phyloP scores from a whole-genome alignment of 2,888 invertebrate genomes.

The Oxystoma pomonae region DNA sequence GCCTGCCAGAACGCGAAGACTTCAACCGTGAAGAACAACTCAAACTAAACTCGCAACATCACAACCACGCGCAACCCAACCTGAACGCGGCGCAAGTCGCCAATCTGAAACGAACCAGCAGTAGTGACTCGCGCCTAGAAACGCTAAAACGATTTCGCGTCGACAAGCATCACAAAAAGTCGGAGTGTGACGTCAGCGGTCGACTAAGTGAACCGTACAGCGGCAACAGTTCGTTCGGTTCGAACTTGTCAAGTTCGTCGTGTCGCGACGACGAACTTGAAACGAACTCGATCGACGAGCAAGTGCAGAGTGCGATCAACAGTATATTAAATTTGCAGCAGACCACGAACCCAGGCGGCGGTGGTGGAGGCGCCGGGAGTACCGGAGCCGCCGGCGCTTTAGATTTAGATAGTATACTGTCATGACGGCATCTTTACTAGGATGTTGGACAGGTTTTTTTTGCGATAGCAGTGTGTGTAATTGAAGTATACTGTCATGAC shows the following conservation, averaged over 20 bases:
- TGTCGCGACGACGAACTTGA: conserved; percentile 37
- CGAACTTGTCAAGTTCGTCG: conserved; percentile 13
- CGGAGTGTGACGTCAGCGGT: conserved; percentile 28
- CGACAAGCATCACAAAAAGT: conserved; percentile 42
- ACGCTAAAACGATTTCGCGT: conserved; percentile 46
- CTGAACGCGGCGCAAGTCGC: background rate
- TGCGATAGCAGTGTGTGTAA: conserved; percentile 3
- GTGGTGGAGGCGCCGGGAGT: too few relatives aligned
- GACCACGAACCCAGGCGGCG: conserved; percentile 35
- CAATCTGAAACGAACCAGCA: conserved; percentile 38
- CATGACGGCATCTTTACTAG: conserved; percentile 43
- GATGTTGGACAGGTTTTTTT: background rate
- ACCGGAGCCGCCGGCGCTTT: too few relatives aligned
- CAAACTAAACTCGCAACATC: conserved; percentile 17
- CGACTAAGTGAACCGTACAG: conserved; percentile 20
- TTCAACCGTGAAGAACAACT: background rate
- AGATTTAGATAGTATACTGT: conserved; percentile 47
- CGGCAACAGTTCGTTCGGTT: conserved; percentile 10
- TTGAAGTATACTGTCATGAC: conserved; percentile 4
- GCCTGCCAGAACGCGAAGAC: conserved; percentile 41
- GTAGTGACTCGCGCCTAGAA: conserved; percentile 43
- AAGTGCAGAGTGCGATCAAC: conserved; percentile 77
- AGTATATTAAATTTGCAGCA: conserved; percentile 69
- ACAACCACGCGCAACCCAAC: background rate
- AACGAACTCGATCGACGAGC: conserved; percentile 65